Evolutionary conservation across 2,113 vertebrate genomes (phyloP), one percentile per base, ranked within the genome.

Genomic region (Hemichromis elongatus): DNA sequence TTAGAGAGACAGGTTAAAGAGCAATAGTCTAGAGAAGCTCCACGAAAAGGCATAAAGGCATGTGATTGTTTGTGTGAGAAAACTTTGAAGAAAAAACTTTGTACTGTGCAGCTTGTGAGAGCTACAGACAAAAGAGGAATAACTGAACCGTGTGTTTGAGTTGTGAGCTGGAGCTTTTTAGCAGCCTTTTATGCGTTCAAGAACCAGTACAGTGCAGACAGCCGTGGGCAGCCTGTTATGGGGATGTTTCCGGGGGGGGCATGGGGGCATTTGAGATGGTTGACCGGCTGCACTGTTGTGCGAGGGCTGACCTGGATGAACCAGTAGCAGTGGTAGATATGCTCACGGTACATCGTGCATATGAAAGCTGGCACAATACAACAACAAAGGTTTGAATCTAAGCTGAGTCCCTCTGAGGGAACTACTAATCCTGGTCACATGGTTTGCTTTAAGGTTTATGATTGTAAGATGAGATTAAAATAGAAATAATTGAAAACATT

Each of bases 221-320:
- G 89, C 81, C 55, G 59, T 12, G 35, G 87, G 83, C 82, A 52
- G 84, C 73, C 66, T 61, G 86, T 19, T 82, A 89, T 73, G 42
- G 14, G 70, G 66, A 19, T 57, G 70, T 83, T 88, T 92, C 61
- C 11, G 26, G 24, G 24, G 10, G 54, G 26, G 50, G 40, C 78
- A 77, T 37, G 54, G 79, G 80, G 24, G 63, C 85, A 86, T 93
- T 88, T 86, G 87, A 80, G 77, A 90, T 68, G 90, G 82, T 87
- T 86, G 93, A 86, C 70, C 24, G 73, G 53, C 78, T 66, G 61
- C 80, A 47, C 59, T 82, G 52, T 47, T 68, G 87, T 80, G 77
- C 79, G 81, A 50, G 33, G 10, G 52, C 26, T 93, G 90, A 83
- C 83, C 83, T 89, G 90, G 81, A 90, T 89, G 57, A 77, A 59